phyloP scores from a whole-genome alignment of 2,888 invertebrate genomes.

The Latrodectus hesperus region DNA sequence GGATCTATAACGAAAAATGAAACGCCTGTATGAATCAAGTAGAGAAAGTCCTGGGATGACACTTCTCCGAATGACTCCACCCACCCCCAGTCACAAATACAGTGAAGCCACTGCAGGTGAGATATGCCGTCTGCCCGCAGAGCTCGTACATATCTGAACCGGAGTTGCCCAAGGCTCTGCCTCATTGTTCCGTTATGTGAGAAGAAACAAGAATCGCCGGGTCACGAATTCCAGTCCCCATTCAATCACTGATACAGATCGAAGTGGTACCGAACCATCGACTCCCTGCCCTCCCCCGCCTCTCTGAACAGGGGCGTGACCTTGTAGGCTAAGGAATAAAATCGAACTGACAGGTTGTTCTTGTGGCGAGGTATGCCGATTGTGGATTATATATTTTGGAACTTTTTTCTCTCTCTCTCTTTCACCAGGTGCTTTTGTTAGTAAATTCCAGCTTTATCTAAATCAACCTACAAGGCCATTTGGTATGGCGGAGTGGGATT shows the following conservation, averaged over 20 bases:
- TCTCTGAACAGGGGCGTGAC: slow-evolving; percentile 46
- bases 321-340: slow-evolving; percentile 59
- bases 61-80: slow-evolving; percentile 27
- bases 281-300: slow-evolving; percentile 15
- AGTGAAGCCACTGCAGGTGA: slow-evolving; percentile 44
- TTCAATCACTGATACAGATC: slow-evolving; percentile 69
- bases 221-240: slow-evolving; percentile 55
- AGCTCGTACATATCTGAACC: slow-evolving; percentile 66
- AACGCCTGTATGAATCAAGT: slow-evolving; percentile 3
- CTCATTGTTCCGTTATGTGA: slow-evolving; percentile 61
- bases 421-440: slow-evolving; percentile 26
- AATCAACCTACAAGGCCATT: slow-evolving; percentile 55
- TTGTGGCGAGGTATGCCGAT: slow-evolving; percentile 63
- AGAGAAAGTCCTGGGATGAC: no score
- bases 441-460: slow-evolving; percentile 49
- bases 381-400: slow-evolving; percentile 68
- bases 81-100: slow-evolving; percentile 8
- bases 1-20: neutral
- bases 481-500: slow-evolving; percentile 27
- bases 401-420: slow-evolving; percentile 18
- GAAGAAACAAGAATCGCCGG: slow-evolving; percentile 34
- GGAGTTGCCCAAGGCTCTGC: slow-evolving; percentile 59
- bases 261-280: slow-evolving; percentile 38
- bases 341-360: slow-evolving; percentile 65
- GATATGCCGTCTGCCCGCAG: slow-evolving; percentile 48